Evolutionary conservation across 2,888 invertebrate genomes (phyloP), one percentile per base, ranked within the genome.

Genomic region (Napeogenes inachia): DNA sequence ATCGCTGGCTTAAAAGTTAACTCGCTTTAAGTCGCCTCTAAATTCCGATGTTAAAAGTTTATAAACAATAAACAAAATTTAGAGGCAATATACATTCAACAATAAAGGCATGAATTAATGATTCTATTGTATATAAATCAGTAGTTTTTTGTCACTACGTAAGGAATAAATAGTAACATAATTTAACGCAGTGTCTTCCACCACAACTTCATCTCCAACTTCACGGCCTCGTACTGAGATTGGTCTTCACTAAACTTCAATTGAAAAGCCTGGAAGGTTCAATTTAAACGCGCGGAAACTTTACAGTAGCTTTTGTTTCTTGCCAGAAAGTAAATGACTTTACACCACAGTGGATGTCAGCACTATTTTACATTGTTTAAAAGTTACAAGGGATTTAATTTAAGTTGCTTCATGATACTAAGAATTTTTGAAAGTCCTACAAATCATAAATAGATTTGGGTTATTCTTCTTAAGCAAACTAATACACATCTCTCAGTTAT

Each of bases 221-320:
- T 56, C 58, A 58, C 54, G 77, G 71, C 69, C 75, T 75, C 75
- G 72, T 70, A 70, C 71, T 71, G 70, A 76, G 79, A 84, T 81
- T 84, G 81, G 82, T 84, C 79, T 80, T 82, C 76, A 79, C 76
- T 77, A 79, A 86, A 87, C 80, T 85, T 84, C 78, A 80, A 87
- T 87, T 81, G 83, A 85, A 85, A 85, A 81, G 80, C 79, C 82
- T 83, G 78, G 77, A 76, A 80, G 79, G 77, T 81, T 80, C 83
- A 81, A 84, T 87, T 86, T 82, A 80, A 84, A 84, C 85, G 83
- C 85, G 83, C 79, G 74, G 75, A 84, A 87, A 87, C 80, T 87
- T 87, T 78, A 79, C 82, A 79, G 82, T 81, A 77, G 81, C 82
- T 85, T 87, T 88, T 84, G 87, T 85, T 85, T 75, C 77, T 79